Conservation (phyloP, 2,797 vertebrate species). For the Sciurus vulgaris region DNA sequence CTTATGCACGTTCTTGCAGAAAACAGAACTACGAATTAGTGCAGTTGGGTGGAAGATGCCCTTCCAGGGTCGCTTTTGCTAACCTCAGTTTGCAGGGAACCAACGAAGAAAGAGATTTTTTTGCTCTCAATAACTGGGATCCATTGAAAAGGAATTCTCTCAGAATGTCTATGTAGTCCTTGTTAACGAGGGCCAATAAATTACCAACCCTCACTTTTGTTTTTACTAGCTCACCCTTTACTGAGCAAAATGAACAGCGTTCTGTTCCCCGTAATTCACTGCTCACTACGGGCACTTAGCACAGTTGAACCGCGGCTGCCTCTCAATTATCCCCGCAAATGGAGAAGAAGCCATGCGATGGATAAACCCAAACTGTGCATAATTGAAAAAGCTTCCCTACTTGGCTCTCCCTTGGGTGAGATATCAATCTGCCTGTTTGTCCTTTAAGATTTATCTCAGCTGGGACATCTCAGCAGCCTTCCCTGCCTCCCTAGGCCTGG, state of each 20-base stretch:
- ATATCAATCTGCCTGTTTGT: slow-evolving; percentile 76
- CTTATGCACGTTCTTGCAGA: neutral
- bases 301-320: slow-evolving; percentile 66
- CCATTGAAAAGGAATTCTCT: slow-evolving; percentile 41
- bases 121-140: slow-evolving; percentile 40
- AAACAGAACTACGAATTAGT: neutral
- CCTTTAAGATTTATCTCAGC: slow-evolving; percentile 72
- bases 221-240: slow-evolving; percentile 67
- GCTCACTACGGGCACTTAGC: slow-evolving; percentile 74
- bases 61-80: neutral
- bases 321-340: slow-evolving; percentile 75
- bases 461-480: neutral
- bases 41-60: neutral
- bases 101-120: slow-evolving; percentile 50
- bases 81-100: neutral
- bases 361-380: slow-evolving; percentile 77
- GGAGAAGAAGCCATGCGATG: slow-evolving; percentile 53
- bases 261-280: slow-evolving; percentile 71
- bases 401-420: slow-evolving; percentile 69
- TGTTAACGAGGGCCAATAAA: slow-evolving; percentile 67
- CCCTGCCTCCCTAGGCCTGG: neutral
- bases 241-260: slow-evolving; percentile 55
- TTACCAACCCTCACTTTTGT: slow-evolving; percentile 61
- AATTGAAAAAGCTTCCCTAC: slow-evolving; percentile 78
- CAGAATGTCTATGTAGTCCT: slow-evolving; percentile 53